phyloP scores from a whole-genome alignment of 2,888 invertebrate genomes.

The Patella depressa region DNA sequence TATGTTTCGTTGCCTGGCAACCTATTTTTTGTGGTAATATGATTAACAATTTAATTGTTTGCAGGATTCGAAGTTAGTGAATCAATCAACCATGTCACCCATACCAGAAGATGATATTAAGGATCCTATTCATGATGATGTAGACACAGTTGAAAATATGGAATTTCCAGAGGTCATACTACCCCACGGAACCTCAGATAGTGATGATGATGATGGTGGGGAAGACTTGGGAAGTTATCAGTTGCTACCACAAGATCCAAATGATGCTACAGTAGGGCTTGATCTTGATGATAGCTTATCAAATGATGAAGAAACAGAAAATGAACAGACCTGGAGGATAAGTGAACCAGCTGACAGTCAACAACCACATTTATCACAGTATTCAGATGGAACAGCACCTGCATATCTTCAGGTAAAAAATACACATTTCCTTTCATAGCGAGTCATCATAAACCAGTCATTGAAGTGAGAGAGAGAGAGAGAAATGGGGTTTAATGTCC shows the following conservation, averaged over 20 bases:
- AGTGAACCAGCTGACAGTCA: conserved; percentile 7
- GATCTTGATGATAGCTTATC: conserved; percentile 20
- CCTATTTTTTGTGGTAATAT: no score
- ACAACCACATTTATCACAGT: neutral
- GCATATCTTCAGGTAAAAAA: neutral
- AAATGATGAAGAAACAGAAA: neutral
- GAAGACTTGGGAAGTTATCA: conserved; percentile 39
- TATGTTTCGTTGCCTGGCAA: no score
- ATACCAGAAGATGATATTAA: conserved; percentile 21
- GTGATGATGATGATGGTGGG: conserved; percentile 42
- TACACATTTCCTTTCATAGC: no score
- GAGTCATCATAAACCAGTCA: no score
- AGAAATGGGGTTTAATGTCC: no score
- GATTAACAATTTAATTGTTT: no score
- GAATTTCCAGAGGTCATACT: conserved; percentile 46
- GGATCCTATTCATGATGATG: neutral
- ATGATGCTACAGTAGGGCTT: conserved; percentile 23
- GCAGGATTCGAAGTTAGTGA: no score
- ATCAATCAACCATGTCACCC: conserved; percentile 11
- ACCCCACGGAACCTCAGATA: conserved; percentile 40
- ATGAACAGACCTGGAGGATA: neutral
- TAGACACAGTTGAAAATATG: conserved; percentile 15
- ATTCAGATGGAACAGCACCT: neutral
- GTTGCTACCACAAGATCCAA: conserved; percentile 42
- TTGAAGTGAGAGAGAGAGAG: no score